Evolutionary conservation across 2,888 invertebrate genomes (phyloP), one percentile per base, ranked within the genome.

Genomic region (Laspeyria flexula): DNA sequence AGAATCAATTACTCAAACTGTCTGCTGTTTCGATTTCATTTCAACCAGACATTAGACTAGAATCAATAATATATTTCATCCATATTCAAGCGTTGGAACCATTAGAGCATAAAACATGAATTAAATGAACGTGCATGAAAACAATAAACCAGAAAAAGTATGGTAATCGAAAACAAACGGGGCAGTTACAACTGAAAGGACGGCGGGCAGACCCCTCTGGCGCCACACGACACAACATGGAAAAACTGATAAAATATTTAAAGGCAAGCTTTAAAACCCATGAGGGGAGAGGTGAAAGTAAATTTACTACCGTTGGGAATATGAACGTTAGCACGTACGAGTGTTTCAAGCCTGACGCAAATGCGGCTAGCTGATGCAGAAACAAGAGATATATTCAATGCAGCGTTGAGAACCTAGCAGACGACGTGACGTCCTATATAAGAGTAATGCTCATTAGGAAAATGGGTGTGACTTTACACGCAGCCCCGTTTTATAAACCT

Each of bases 191-290:
- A 70, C 66, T 75, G 75, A 79, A 83, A 81, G 77, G 81, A 80
- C 78, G 78, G 60, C 71, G 65, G 21, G 65, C 65, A 74, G 72
- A 71, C 79, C 85, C 83, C 82, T 73, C 65, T 41, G 87, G 86
- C 88, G 89, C 87, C 88, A 65, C 90, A 90, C 88, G 89, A 85
- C 75, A 88, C 80, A 68, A 77, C 81, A 82, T 66, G 81, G n/a
- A 81, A 84, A 88, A 86, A 80, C 86, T 87, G 87, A 88, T 90
- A 88, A 90, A 89, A 90, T 90, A 90, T 92, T 90, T 87, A 91
- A 85, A 86, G 75, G 47, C 73, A 69, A 77, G 76, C 76, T 83
- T 86, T 85, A 83, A 85, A 82, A 81, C 75, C 75, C 67, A 73
- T 69, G 71, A 79, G 83, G 85, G 85, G 77, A 63, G 75, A 74